Base-by-base conservation (phyloP, 2,888 invertebrate species). In the Dryocosmus kuriphilus region DNA sequence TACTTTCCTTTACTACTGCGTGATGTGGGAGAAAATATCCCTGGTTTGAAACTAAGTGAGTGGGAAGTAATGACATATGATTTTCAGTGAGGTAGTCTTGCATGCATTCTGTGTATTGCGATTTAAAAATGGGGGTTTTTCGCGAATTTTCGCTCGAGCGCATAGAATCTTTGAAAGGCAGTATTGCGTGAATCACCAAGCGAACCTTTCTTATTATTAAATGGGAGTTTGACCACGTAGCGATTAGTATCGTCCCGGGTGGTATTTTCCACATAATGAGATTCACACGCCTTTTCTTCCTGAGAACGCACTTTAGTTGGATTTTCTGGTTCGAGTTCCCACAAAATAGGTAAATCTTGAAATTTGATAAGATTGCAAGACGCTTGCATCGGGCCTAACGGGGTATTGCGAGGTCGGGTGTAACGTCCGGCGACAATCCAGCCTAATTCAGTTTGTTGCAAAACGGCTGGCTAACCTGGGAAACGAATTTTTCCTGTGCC, bases 141-240 rank as follows among this genome's bases (percentile, higher is more conserved):
- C 19, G 60, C 60, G n/a, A 86, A 82, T 71, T 82, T 82, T 51
- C 75, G 79, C 77, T 86, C 85, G 51, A 85, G 75, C 14, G 77
- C 73, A 30, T 77, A 74, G 71, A 88, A 86, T 63, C 86, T 74
- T 78, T 85, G 85, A n/a, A 80, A 38, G 14, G 86, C 85, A 11
- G 77, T 79, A 24, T 80, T 51, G 46, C 78, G 78, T 5, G 86
- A 85, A 35, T 82, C 79, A 6, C 83, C 82, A 46, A 85, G 75
- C 14, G 11, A 16, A 27, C 57, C 46, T 22, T 77, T 55, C 32
- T 81, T 55, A 67, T 79, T 74, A 46, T 75, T 83, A 63, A 84
- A 81, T 19, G 85, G 86, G 11, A 85, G 75, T 55, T 65, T 79
- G 19, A 86, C 85, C 11, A 77, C 75, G 77, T 86, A 88, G 61